phyloP scores from a whole-genome alignment of 2,113 vertebrate species.

The Anas platyrhynchos region DNA sequence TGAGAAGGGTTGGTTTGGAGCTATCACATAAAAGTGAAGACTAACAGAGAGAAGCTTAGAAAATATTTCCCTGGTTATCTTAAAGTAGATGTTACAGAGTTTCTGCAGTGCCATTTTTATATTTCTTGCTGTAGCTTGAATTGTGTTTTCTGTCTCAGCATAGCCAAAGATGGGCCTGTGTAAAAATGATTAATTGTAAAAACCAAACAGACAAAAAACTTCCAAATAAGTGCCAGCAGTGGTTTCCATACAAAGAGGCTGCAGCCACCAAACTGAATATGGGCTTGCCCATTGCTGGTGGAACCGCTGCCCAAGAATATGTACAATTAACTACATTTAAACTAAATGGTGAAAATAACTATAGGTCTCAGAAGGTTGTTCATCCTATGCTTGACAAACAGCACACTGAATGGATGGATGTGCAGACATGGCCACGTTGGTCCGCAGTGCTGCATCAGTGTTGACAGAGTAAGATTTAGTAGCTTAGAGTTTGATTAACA shows the following conservation, averaged over 20 bases:
- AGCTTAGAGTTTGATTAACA: background rate
- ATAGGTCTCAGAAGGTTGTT: background rate
- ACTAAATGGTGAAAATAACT: background rate
- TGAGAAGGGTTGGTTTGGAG: background rate
- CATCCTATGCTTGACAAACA: background rate
- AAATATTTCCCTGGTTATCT: background rate
- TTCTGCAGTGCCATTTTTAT: background rate
- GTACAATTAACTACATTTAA: background rate
- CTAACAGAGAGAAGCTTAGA: background rate
- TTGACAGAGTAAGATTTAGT: background rate
- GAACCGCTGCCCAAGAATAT: background rate
- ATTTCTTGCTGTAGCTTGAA: background rate
- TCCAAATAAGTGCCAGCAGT: background rate
- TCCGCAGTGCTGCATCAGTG: background rate
- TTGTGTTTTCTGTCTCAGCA: background rate
- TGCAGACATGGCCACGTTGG: background rate
- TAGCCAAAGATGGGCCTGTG: background rate
- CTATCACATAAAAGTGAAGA: background rate
- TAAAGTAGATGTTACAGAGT: background rate
- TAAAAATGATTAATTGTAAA: background rate
- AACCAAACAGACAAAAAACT: background rate
- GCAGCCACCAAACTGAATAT: background rate
- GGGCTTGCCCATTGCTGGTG: background rate
- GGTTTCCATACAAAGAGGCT: background rate
- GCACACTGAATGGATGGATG: background rate